These are phyloP conservation scores for Pherbina coryleti DNA, from an alignment of 2,888 invertebrate genomes.

Conservation along the genomic window DNA sequence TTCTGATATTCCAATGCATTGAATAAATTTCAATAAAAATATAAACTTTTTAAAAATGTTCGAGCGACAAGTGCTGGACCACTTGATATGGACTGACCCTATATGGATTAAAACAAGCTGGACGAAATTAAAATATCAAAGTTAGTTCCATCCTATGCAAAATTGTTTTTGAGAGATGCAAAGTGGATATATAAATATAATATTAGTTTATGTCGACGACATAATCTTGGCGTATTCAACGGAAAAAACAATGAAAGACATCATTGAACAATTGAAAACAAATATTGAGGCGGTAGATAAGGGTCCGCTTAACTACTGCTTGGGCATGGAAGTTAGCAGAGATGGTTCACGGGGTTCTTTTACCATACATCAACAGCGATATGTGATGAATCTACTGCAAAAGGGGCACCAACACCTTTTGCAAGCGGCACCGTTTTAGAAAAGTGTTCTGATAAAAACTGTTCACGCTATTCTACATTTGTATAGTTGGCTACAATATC, in stretches of 20 bases:
- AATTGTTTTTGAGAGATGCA: slow-evolving; percentile 31
- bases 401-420: too few relatives aligned
- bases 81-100: too few relatives aligned
- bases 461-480: too few relatives aligned
- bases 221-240: slow-evolving; percentile 9
- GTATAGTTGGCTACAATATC: slow-evolving; percentile 41
- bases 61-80: too few relatives aligned
- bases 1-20: too few relatives aligned
- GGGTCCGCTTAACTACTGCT: slow-evolving; percentile 38
- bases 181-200: slow-evolving; percentile 24
- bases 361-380: slow-evolving; percentile 38
- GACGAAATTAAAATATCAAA: slow-evolving; percentile 33
- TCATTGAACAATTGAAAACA: slow-evolving; percentile 23
- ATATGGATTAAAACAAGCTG: slow-evolving; percentile 38
- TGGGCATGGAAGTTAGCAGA: slow-evolving; percentile 41
- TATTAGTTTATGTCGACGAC: slow-evolving; percentile 38
- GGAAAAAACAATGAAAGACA: slow-evolving; percentile 7
- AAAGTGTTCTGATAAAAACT: too few relatives aligned
- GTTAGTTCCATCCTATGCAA: slow-evolving; percentile 22
- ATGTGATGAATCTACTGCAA: slow-evolving; percentile 34
- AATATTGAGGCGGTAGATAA: slow-evolving; percentile 35
- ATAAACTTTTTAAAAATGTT: too few relatives aligned
- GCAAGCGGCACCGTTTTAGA: too few relatives aligned
- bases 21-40: too few relatives aligned
- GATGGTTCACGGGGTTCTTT: slow-evolving; percentile 38